Evolutionary conservation across 2,797 vertebrate species (phyloP).

Genomic region (Menidia menidia): DNA sequence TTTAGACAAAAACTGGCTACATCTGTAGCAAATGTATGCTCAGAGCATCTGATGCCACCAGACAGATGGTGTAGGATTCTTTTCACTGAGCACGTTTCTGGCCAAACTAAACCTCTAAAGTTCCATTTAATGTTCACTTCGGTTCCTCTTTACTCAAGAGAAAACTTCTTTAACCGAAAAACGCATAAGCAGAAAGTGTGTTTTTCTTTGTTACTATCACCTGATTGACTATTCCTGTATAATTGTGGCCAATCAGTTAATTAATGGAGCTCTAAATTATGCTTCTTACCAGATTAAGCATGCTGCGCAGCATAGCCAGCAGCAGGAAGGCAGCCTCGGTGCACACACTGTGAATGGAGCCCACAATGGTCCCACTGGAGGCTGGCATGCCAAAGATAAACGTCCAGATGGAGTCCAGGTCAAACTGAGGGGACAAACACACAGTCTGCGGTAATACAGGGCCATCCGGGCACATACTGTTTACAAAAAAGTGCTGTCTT

Average conservation of each 20-base stretch:
- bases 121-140: not conserved
- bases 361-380: slow-evolving; percentile 91
- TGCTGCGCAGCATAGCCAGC: slow-evolving; percentile 96
- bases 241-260: too few relatives aligned
- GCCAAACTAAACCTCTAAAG: not conserved
- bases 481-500: not conserved
- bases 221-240: too few relatives aligned
- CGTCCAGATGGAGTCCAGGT: slow-evolving; percentile 98
- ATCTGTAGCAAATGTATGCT: too few relatives aligned
- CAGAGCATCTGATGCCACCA: not conserved
- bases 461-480: not conserved
- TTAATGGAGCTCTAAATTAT: not conserved
- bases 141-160: not conserved
- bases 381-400: slow-evolving; percentile 98
- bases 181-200: not conserved
- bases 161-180: not conserved
- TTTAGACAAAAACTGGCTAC: not conserved
- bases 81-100: not conserved
- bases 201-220: not conserved
- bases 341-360: slow-evolving; percentile 93
- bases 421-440: slow-evolving; percentile 85
- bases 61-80: too few relatives aligned
- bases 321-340: slow-evolving; percentile 95
- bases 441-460: slow-evolving; percentile 48
- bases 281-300: slow-evolving; percentile 94